phyloP scores from a whole-genome alignment of 2,888 invertebrate genomes.

The Ptycholaimellus sp. region DNA sequence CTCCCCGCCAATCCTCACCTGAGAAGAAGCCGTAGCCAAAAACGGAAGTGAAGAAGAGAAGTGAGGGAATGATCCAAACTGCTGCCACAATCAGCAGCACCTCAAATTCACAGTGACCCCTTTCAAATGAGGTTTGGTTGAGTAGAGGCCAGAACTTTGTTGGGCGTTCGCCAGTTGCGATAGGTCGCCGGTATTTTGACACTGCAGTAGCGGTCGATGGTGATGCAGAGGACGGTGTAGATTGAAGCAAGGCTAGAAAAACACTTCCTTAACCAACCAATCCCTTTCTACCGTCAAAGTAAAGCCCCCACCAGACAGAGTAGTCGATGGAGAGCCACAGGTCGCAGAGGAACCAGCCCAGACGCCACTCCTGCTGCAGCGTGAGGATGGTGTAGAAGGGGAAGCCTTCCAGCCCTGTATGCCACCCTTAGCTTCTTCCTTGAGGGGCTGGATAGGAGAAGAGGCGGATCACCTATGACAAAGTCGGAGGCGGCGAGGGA shows the following conservation, averaged over 20 bases:
- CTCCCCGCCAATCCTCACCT: slow-evolving; percentile 52
- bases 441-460: no score
- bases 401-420: slow-evolving; percentile 87
- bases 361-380: slow-evolving; percentile 61
- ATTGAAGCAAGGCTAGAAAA: slow-evolving; percentile 89
- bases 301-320: no score
- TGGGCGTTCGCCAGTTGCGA: slow-evolving; percentile 50
- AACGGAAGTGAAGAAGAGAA: slow-evolving; percentile 86
- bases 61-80: slow-evolving; percentile 40
- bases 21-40: slow-evolving; percentile 98
- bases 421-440: no score
- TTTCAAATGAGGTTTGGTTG: no score
- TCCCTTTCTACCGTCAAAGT: no score
- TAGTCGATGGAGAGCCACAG: slow-evolving; percentile 96
- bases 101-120: no score
- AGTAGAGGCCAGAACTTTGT: no score
- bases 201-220: slow-evolving; percentile 90
- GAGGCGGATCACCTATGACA: slow-evolving; percentile 4
- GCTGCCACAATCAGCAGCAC: slow-evolving; percentile 18
- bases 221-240: slow-evolving; percentile 91
- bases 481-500: slow-evolving; percentile 67
- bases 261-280: no score
- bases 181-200: slow-evolving; percentile 94
- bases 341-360: slow-evolving; percentile 82
- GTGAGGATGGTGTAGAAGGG: slow-evolving; percentile 96